Conservation (phyloP, 2,888 invertebrate species). For the Eumacrocentrus americanus region DNA sequence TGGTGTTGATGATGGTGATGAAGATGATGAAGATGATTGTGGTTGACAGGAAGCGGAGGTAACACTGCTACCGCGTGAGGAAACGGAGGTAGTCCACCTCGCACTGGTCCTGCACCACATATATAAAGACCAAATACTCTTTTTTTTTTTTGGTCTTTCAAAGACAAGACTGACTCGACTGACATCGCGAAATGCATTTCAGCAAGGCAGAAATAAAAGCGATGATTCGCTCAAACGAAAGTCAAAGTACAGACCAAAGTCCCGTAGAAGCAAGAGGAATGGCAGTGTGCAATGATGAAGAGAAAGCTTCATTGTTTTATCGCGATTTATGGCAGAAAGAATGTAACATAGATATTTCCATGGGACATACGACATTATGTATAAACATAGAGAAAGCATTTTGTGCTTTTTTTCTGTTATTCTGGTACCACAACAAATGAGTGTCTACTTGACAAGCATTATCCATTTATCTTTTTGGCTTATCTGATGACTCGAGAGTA, state of each 20-base stretch:
- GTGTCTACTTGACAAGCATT: background rate
- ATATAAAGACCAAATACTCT: slow-evolving; percentile 33
- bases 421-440: slow-evolving; percentile 10
- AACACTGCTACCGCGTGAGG: slow-evolving; percentile 69
- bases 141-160: slow-evolving; percentile 25
- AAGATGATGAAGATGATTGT: slow-evolving; percentile 54
- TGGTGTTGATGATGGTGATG: slow-evolving; percentile 47
- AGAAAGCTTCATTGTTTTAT: slow-evolving; percentile 6
- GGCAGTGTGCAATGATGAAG: background rate
- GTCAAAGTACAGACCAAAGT: background rate
- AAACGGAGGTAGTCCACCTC: slow-evolving; percentile 61
- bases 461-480: background rate
- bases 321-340: background rate
- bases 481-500: background rate
- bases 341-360: slow-evolving; percentile 26
- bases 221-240: background rate
- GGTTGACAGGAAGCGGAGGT: slow-evolving; percentile 64
- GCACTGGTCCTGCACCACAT: slow-evolving; percentile 57
- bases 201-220: background rate
- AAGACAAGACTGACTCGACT: too few relatives aligned
- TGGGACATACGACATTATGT: slow-evolving; percentile 37
- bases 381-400: slow-evolving; percentile 6
- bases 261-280: background rate
- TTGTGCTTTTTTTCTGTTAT: background rate
- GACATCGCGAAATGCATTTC: background rate